Percentiles rank a stretch among this genome's conserved stretches.
phyloP scores from a whole-genome alignment of 2,797 vertebrate species.

The Leptoclinus maculatus region DNA sequence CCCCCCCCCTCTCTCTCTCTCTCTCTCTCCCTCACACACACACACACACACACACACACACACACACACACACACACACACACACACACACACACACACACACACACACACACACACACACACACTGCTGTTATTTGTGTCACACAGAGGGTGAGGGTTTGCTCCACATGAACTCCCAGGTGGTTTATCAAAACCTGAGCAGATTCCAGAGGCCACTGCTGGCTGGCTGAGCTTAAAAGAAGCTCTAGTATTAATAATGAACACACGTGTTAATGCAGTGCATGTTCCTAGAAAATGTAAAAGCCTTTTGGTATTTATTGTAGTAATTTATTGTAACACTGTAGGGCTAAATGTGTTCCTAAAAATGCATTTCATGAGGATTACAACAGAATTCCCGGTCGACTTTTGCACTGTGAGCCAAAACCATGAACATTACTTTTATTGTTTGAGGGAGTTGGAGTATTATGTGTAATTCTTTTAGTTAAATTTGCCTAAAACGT shows the following conservation, averaged over 20 bases:
- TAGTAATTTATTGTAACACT: constrained; percentile 21
- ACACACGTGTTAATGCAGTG: constrained; percentile 53
- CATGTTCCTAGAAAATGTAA: constrained; percentile 58
- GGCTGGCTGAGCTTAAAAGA: constrained; percentile 32
- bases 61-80: constrained; percentile 49
- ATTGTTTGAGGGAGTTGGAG: not conserved
- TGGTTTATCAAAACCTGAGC: constrained; percentile 78
- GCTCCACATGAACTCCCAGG: constrained; percentile 78
- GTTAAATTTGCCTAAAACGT: not conserved
- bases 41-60: not conserved
- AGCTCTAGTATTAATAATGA: constrained; percentile 58
- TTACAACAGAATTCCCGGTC: constrained; percentile 45
- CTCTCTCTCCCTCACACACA: constrained; percentile 27
- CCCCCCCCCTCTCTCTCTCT: constrained; percentile 1
- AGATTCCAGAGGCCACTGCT: constrained; percentile 65
- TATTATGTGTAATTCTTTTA: not conserved
- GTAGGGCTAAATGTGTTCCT: constrained; percentile 26
- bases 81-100: not conserved
- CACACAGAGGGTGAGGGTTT: constrained; percentile 74
- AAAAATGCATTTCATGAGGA: constrained; percentile 38
- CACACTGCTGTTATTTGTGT: constrained; percentile 75
- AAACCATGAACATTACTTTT: constrained; percentile 13
- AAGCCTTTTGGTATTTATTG: constrained; percentile 16
- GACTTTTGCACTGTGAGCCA: constrained; percentile 16
- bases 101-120: constrained; percentile 59